Base-by-base conservation (phyloP, 1,140 invertebrate genomes). In the Pogonus chalceus region DNA sequence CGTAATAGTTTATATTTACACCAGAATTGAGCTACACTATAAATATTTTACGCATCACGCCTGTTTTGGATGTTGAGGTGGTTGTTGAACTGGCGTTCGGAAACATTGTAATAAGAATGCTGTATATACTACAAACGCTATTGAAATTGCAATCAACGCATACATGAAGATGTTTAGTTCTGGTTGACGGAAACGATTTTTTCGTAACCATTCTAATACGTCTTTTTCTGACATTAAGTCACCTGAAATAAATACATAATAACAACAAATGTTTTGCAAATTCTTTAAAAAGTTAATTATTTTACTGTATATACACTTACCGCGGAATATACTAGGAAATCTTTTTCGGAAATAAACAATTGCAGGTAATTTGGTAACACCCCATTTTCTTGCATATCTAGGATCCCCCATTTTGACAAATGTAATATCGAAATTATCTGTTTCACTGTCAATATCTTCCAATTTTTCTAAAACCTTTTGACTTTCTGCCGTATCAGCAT, bases 91-190 rank as follows among this genome's bases (percentile, higher is more conserved):
- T 47, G 79, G 72, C 21, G 83, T 74, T 61, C 85, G 85, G 67
- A 95, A 92, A 70, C 90, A 94, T 66, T 93, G 90, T 31, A 96
- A 73, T 18, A 96, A 72, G 69, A 95, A 93, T 10, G 88, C 82
- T 1, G 92, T 95, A 69, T 96, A 96, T 66, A 92, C 76, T 2
- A 92, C 77, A 63, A 95, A 96, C 21, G 87, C 83, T 56, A 90
- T 72, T 48, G 85, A 85, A 53, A 94, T 82, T 0, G 88, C 89
- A 61, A 90, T 84, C 59, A 95, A 75, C 50, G 87, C 90, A 67
- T 94, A 95, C 91, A 96, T 94, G 67, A 95, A 96, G 54, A 96
- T 81, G 64, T 92, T 95, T 16, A 96, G 70, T 70, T 96, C 92
- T 0, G 92, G 91, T 64, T 93, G 90, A 23, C 90, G 78, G 74